Conservation (phyloP, 2,888 invertebrate genomes). For the Corbicula japonica region DNA sequence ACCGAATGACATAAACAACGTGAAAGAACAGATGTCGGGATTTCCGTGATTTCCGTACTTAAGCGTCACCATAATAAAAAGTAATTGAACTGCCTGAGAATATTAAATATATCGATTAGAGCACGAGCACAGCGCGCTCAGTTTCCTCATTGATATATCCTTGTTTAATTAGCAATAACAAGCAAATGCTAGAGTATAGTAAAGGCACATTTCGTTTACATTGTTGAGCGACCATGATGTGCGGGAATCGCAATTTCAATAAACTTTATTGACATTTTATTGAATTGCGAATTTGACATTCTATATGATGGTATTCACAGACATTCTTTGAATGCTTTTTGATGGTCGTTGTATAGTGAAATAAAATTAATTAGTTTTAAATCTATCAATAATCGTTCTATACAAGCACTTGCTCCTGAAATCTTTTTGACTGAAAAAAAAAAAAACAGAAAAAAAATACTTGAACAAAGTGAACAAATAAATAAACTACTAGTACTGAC, state of each 20-base stretch:
- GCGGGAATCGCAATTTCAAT: slow-evolving; percentile 15
- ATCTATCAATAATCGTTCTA: too few relatives aligned
- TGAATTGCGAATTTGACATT: slow-evolving; percentile 26
- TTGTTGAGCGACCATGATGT: background rate
- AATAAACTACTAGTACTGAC: too few relatives aligned
- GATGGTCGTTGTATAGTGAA: too few relatives aligned
- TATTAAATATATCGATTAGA: slow-evolving; percentile 18
- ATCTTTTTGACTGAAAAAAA: too few relatives aligned
- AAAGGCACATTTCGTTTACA: slow-evolving; percentile 24
- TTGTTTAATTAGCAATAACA: slow-evolving; percentile 24
- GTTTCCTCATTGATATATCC: slow-evolving; percentile 5
- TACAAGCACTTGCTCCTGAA: too few relatives aligned
- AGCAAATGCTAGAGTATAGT: slow-evolving; percentile 3
- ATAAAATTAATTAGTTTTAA: too few relatives aligned
- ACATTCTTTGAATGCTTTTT: slow-evolving; percentile 25
- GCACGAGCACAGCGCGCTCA: background rate
- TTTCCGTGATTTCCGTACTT: slow-evolving; percentile 9
- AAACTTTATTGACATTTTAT: slow-evolving; percentile 33
- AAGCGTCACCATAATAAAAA: slow-evolving; percentile 18
- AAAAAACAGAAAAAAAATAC: too few relatives aligned
- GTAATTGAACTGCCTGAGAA: slow-evolving; percentile 5
- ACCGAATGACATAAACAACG: too few relatives aligned
- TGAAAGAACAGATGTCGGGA: slow-evolving; percentile 6
- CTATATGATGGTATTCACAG: slow-evolving; percentile 2
- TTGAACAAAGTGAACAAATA: too few relatives aligned